These are phyloP conservation scores for Nymphalis io DNA, from an alignment of 1,140 invertebrate genomes.

Conservation along the genomic window DNA sequence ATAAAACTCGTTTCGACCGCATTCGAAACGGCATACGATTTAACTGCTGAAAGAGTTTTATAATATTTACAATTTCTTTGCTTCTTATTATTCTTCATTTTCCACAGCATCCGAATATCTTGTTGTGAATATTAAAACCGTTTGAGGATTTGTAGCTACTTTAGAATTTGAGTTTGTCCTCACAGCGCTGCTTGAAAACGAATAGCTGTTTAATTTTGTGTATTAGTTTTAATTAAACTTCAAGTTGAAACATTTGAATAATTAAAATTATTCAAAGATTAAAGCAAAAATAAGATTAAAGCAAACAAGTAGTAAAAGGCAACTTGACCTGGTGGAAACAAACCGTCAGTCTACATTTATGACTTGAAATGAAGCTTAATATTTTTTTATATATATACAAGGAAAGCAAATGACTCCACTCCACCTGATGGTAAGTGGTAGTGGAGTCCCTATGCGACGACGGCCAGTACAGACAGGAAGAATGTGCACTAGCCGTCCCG, in stretches of 20 bases:
- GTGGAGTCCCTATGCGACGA: too few species aligned
- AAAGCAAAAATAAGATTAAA: background rate
- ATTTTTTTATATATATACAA: too few species aligned
- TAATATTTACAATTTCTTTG: conserved; percentile 22
- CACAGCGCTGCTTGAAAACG: background rate
- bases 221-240: conserved; percentile 1
- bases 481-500: too few species aligned
- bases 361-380: too few species aligned
- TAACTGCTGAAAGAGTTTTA: conserved; percentile 10
- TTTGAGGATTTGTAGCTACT: conserved; percentile 9
- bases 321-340: too few species aligned
- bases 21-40: background rate
- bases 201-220: conserved; percentile 12
- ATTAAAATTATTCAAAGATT: background rate
- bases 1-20: background rate
- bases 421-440: too few species aligned
- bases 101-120: conserved; percentile 6
- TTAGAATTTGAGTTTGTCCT: background rate
- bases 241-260: background rate
- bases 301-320: too few species aligned
- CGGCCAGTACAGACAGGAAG: too few species aligned
- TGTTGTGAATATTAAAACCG: conserved; percentile 21
- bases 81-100: background rate
- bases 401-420: too few species aligned
- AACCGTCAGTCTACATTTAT: too few species aligned